phyloP scores from a whole-genome alignment of 2,888 invertebrate species.

The Pasiphila rectangulata region DNA sequence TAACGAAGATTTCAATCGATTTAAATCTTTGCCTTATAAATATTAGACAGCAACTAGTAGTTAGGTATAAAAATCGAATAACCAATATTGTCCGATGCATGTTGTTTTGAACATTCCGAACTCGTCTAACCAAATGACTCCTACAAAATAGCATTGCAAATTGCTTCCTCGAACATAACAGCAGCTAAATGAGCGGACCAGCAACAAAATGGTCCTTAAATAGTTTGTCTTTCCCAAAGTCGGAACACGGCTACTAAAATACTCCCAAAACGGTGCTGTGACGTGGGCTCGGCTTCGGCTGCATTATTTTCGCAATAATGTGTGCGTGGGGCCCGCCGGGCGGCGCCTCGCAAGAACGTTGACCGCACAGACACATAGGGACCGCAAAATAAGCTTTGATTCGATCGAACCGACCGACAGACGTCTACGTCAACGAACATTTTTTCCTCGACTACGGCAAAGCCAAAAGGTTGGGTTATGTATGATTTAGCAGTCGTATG shows the following conservation, averaged over 20 bases:
- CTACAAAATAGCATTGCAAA: too few relatives aligned
- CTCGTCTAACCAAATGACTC: too few relatives aligned
- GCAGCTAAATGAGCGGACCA: neutral
- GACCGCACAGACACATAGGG: slow-evolving; percentile 55
- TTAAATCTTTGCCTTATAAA: too few relatives aligned
- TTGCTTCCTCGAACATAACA: neutral
- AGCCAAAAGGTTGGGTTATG: too few relatives aligned
- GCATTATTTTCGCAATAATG: slow-evolving; percentile 66
- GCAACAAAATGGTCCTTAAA: neutral
- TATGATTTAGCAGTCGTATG: too few relatives aligned
- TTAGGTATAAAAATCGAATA: too few relatives aligned
- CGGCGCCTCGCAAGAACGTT: slow-evolving; percentile 52
- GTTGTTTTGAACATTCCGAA: too few relatives aligned
- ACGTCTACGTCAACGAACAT: neutral
- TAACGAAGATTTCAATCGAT: too few relatives aligned
- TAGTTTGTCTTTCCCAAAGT: neutral
- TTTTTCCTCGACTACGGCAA: neutral
- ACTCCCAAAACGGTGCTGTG: slow-evolving; percentile 28
- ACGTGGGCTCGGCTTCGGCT: slow-evolving; percentile 41
- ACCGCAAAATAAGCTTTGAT: slow-evolving; percentile 37
- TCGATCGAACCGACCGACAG: neutral
- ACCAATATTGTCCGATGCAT: too few relatives aligned
- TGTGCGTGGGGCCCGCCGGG: slow-evolving; percentile 59
- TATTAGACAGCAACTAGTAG: too few relatives aligned
- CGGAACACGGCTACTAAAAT: slow-evolving; percentile 18